phyloP scores from a whole-genome alignment of 2,888 invertebrate genomes.

The Ophion ventricosus region DNA sequence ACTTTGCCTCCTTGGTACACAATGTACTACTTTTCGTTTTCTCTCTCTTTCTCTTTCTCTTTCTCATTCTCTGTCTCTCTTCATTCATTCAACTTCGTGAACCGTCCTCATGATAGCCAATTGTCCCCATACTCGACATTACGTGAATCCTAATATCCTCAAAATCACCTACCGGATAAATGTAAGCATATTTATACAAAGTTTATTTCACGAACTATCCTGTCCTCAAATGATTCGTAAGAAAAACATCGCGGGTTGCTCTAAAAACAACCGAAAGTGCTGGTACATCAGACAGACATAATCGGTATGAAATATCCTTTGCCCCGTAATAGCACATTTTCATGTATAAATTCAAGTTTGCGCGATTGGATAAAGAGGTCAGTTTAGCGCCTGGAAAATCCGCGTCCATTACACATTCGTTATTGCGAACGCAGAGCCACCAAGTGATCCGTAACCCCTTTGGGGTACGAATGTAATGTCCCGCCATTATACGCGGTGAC shows the following conservation, averaged over 20 bases:
- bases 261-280: no score
- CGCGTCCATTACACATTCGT: constrained; percentile 47
- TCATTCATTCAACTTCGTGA: no score
- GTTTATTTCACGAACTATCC: not conserved
- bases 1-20: no score
- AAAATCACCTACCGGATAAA: no score
- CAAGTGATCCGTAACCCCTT: not conserved
- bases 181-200: no score
- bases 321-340: not conserved
- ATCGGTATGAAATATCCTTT: not conserved
- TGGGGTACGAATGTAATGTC: constrained; percentile 38
- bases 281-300: not conserved
- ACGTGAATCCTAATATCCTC: no score
- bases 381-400: constrained; percentile 45
- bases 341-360: not conserved
- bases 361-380: constrained; percentile 13
- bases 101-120: no score
- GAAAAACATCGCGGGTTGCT: no score
- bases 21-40: no score
- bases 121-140: no score
- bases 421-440: constrained; percentile 32
- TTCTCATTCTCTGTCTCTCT: no score
- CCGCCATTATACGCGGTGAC: constrained; percentile 25
- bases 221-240: not conserved
- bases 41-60: no score